Conservation (phyloP, 2,797 vertebrate species). For the Astyanax mexicanus region DNA sequence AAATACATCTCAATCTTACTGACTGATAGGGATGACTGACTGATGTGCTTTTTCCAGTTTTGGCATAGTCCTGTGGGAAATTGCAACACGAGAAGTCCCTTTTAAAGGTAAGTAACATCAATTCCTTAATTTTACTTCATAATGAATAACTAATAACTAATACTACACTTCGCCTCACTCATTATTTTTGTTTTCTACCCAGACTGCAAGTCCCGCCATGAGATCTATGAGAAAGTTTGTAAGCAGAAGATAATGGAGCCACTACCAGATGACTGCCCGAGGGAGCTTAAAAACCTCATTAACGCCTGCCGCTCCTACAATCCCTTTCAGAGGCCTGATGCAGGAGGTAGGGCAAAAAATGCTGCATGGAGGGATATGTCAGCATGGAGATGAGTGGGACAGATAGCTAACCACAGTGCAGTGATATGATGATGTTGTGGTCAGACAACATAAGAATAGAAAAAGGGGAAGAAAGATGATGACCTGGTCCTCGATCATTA, state of each 20-base stretch:
- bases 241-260: slow-evolving; percentile 64
- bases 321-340: slow-evolving; percentile 77
- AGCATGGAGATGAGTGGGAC: no score
- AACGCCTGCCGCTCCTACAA: slow-evolving; percentile 74
- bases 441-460: neutral
- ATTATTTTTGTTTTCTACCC: neutral
- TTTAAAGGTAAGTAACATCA: slow-evolving; percentile 76
- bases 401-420: neutral
- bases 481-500: no score
- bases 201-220: slow-evolving; percentile 11
- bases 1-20: neutral
- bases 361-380: neutral
- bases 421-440: neutral
- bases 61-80: slow-evolving; percentile 90
- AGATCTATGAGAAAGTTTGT: slow-evolving; percentile 74
- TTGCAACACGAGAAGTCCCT: slow-evolving; percentile 79
- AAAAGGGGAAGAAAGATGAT: no score
- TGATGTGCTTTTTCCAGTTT: slow-evolving; percentile 76
- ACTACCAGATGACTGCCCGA: slow-evolving; percentile 78
- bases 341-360: slow-evolving; percentile 74
- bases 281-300: slow-evolving; percentile 71
- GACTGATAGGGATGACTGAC: neutral
- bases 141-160: neutral
- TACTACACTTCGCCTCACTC: neutral
- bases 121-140: neutral